Base-by-base conservation (phyloP, 2,113 vertebrate species). In the Lathamus discolor region DNA sequence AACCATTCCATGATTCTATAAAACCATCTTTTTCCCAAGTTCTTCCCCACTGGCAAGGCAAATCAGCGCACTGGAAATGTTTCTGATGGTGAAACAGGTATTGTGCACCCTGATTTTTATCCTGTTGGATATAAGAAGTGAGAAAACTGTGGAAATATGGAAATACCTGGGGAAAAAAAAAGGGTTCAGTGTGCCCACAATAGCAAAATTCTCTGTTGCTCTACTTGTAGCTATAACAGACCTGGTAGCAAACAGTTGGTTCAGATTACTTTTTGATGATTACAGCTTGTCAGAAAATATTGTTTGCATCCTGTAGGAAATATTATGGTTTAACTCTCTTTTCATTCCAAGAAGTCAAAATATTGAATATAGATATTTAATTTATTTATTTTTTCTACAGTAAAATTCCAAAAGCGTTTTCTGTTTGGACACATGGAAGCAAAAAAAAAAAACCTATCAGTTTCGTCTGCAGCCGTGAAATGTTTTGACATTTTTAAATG, bases 401-500 rank as follows among this genome's bases (percentile, higher is more conserved):
- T 91, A 49, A 83, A 85, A 93, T 88, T 95, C 75, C 95, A 85
- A 85, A 85, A 91, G 63, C 11, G 0, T 61, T 97, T 96, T 95
- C 51, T 93, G 72, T 97, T 93, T 95, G 96, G 96, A 87, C 85
- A 94, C 94, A 90, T 61, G 59, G 94, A 93, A 80, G 63, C 70
- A 80, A 85, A 81, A 95, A 94, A 94, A 94, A 95, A 94, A 78
- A 22, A 10, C 46, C 48, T 86, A 43, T 72, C 20, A 1, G 79
- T 72, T 93, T 86, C 3, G n/a, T 95, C 90, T 85, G 88, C 90
- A 85, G 86, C 80, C 54, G 9, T 92, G 95, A 90, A 95, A 92
- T 95, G 96, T 97, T 96, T 95, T 97, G 95, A 97, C 96, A 92
- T 95, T 97, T 96, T 67, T 4, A 93, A 96, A 96, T 94, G 90